Evolutionary conservation across 2,113 vertebrate genomes (phyloP).

Genomic region (Eurystomus gularis): DNA sequence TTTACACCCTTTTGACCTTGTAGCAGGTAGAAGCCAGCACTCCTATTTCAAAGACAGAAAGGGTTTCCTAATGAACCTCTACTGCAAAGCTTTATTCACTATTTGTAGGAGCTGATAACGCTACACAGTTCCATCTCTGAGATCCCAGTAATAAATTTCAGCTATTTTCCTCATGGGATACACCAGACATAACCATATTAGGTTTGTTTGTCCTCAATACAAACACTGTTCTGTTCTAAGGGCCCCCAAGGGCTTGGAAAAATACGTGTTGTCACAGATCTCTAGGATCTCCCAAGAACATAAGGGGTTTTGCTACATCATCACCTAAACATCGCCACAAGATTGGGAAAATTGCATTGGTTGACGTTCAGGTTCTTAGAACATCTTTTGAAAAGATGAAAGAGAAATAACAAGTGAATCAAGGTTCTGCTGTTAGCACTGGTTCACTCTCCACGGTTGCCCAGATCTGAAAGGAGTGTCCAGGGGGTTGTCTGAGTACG

Average conservation of each 20-base stretch:
- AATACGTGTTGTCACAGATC: background rate
- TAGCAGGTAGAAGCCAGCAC: background rate
- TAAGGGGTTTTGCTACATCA: background rate
- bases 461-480: background rate
- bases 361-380: background rate
- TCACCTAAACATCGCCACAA: background rate
- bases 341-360: background rate
- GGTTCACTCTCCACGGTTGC: background rate
- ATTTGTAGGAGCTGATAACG: background rate
- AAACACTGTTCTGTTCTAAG: background rate
- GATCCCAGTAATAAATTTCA: background rate
- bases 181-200: background rate
- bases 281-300: constrained; percentile 19
- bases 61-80: background rate
- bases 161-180: background rate
- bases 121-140: background rate
- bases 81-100: background rate
- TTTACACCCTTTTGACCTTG: background rate
- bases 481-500: background rate
- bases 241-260: background rate
- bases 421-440: background rate
- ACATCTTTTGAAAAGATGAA: background rate
- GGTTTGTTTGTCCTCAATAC: constrained; percentile 26
- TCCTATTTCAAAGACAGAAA: background rate
- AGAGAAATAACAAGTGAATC: background rate